These are phyloP conservation scores for Smittia sp. DNA, from an alignment of 2,888 invertebrate genomes.

Conservation along the genomic window DNA sequence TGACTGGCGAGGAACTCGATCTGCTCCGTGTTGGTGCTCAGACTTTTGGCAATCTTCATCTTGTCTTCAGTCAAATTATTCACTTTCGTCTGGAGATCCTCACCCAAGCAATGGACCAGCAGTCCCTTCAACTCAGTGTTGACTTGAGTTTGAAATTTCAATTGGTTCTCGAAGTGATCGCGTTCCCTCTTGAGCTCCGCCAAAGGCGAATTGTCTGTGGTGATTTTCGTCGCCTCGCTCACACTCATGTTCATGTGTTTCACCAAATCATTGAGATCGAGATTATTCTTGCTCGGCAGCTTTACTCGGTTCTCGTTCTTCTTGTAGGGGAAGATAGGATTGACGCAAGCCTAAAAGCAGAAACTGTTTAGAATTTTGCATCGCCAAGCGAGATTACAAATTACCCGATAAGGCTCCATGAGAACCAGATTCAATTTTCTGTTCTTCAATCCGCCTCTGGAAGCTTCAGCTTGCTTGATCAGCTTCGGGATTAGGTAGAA, in stretches of 20 bases:
- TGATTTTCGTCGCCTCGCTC: conserved; percentile 55
- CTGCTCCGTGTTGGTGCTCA: conserved; percentile 61
- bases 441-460: conserved; percentile 45
- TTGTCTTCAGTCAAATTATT: conserved; percentile 91
- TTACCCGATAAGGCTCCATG: conserved; percentile 75
- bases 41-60: conserved; percentile 51
- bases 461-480: conserved; percentile 57
- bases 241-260: conserved; percentile 70
- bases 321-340: conserved; percentile 65
- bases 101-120: conserved; percentile 91
- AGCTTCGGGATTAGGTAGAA: conserved; percentile 64
- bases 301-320: conserved; percentile 46
- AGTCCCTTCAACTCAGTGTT: conserved; percentile 90
- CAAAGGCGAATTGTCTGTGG: conserved; percentile 61
- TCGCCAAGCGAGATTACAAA: neutral
- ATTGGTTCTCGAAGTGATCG: conserved; percentile 69
- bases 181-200: conserved; percentile 66
- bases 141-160: conserved; percentile 85
- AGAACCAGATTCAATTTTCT: conserved; percentile 80
- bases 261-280: conserved; percentile 66
- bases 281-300: conserved; percentile 55
- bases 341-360: conserved; percentile 63
- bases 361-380: neutral
- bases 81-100: conserved; percentile 85
- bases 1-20: conserved; percentile 91